Conservation (phyloP, 2,113 vertebrate genomes). For the Rhegmatorhina hoffmannsi region DNA sequence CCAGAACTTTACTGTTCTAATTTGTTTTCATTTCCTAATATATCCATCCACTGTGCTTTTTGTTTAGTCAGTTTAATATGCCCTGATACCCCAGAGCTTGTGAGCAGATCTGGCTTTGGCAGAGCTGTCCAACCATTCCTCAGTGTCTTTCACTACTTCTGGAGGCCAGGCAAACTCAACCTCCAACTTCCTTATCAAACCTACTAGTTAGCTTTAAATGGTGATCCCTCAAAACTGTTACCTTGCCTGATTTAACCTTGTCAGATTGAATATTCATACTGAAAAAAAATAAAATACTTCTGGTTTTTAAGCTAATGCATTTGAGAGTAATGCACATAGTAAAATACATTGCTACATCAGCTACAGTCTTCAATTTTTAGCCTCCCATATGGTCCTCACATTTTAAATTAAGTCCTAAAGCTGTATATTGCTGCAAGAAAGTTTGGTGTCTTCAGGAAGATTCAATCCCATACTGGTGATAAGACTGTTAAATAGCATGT, state of each 20-base stretch:
- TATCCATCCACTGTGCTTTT: neutral
- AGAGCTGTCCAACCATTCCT: neutral
- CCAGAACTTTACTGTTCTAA: neutral
- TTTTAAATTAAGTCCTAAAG: neutral
- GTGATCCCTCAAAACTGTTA: neutral
- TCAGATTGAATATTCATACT: neutral
- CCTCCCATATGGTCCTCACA: neutral
- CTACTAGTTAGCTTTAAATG: neutral
- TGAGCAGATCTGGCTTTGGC: neutral
- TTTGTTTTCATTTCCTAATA: neutral
- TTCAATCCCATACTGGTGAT: neutral
- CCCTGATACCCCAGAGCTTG: neutral
- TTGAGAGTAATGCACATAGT: neutral
- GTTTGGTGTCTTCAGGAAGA: neutral
- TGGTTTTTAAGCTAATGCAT: neutral
- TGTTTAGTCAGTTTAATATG: neutral
- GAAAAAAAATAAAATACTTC: neutral
- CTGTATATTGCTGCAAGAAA: neutral
- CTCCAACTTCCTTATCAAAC: neutral
- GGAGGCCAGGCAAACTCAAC: neutral
- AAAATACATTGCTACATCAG: neutral
- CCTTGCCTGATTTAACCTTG: neutral
- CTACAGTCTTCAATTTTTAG: neutral
- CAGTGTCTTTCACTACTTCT: neutral
- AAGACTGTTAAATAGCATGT: neutral